Base-by-base conservation (phyloP, 2,888 invertebrate species). In the Chirona hameri region DNA sequence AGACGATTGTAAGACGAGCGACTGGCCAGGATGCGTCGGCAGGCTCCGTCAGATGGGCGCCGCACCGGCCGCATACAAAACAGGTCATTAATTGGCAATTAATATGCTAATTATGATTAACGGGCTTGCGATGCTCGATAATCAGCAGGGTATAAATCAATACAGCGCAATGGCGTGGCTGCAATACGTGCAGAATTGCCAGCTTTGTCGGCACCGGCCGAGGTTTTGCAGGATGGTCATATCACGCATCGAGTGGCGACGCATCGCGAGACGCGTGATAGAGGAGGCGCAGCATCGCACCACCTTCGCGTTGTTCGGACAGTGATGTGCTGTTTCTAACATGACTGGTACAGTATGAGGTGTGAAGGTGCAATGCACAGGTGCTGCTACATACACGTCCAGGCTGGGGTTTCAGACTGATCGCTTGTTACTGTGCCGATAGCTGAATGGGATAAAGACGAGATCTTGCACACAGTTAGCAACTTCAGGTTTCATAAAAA, bases 91-190 rank as follows among this genome's bases (percentile, higher is more conserved):
- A 65, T 65, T 65, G 27, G 27, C 65, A 65, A 65, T 65, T 65
- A 65, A 65, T 27, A 65, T 65, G 65, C 12, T 65, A 27, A 65
- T 65, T 65, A n/a, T 65, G 65, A 65, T 65, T n/a, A 65, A 65
- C 65, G 65, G 24, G n/a, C 27, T 10, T 65, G 4, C 21, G n/a
- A 12, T 27, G 65, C 65, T 27, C 12, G 65, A 65, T 65, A 65
- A 65, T 65, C 24, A 27, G 65, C 65, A 2, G 65, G n/a, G n/a
- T n/a, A 65, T 65, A 65, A 27, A 65, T 65, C 65, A 27, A 65
- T 65, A 27, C n/a, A n/a, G 27, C 4, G 4, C 9, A 10, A 27
- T 14, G 27, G 27, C n/a, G 7, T 1, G 3, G 10, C 24, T 27
- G 65, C 65, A 65, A 10, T 10, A n/a, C n/a, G 65, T n/a, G 27